phyloP scores from a whole-genome alignment of 2,113 vertebrate genomes.

The Rynchops niger region DNA sequence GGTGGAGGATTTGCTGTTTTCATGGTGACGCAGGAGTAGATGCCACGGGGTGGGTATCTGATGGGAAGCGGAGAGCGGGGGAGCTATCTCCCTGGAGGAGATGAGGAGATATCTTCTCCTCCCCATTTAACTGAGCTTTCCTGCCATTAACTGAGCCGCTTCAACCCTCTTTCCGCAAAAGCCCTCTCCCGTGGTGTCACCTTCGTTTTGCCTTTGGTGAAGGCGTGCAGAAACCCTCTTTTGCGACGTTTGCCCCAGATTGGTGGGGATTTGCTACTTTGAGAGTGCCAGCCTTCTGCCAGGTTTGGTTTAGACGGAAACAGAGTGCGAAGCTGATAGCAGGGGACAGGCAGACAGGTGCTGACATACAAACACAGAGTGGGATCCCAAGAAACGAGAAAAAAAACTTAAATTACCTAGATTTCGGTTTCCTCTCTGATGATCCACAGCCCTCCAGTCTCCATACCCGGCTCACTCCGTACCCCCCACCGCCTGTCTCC shows the following conservation, averaged over 20 bases:
- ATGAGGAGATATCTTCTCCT: not conserved
- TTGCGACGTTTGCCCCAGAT: rapidly evolving
- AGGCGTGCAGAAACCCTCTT: not conserved
- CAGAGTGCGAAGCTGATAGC: not conserved
- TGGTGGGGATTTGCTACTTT: not conserved
- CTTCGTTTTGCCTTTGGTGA: not conserved
- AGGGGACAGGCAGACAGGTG: not conserved
- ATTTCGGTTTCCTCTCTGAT: not conserved
- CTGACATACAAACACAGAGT: rapidly evolving
- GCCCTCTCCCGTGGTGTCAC: rapidly evolving
- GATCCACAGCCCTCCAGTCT: not conserved
- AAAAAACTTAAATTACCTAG: not conserved
- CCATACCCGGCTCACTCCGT: rapidly evolving
- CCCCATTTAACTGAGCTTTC: not conserved
- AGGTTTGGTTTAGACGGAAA: not conserved
- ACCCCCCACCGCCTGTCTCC: not conserved
- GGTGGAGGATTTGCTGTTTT: not conserved
- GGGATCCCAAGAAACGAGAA: not conserved
- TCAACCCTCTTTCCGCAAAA: not conserved
- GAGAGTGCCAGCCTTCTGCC: not conserved
- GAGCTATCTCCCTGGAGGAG: not conserved
- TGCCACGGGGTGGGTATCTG: not conserved
- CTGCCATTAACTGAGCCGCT: not conserved
- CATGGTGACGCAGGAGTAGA: not conserved
- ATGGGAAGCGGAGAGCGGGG: rapidly evolving